Evolutionary conservation across 1,140 invertebrate genomes (phyloP).

Genomic region (Drosophila repleta): DNA sequence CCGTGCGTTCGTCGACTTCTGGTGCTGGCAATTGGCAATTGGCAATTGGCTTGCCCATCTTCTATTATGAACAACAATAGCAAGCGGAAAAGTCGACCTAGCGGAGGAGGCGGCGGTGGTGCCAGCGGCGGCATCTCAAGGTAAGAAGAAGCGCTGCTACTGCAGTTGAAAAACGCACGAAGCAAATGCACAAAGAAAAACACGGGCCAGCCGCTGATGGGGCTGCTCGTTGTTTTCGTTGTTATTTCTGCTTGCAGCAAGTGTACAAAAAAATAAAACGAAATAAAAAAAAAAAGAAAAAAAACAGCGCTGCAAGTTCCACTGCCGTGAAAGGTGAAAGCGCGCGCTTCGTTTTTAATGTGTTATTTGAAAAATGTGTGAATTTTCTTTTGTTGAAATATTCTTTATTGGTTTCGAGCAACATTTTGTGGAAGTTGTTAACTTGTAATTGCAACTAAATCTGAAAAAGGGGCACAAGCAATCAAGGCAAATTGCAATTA

Average conservation of each 20-base stretch:
- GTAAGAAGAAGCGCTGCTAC: constrained; percentile 71
- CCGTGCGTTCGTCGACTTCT: constrained; percentile 64
- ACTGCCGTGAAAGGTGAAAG: constrained; percentile 72
- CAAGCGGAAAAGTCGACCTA: constrained; percentile 83
- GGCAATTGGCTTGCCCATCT: constrained; percentile 61
- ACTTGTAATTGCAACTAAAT: constrained; percentile 21
- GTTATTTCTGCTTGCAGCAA: constrained; percentile 23
- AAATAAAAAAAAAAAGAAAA: constrained; percentile 20
- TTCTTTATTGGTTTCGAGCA: constrained; percentile 11
- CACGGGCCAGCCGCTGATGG: constrained; percentile 13
- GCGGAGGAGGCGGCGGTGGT: constrained; percentile 56
- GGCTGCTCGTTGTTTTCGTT: constrained; percentile 13
- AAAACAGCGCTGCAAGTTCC: constrained; percentile 45
- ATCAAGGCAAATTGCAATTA: constrained; percentile 70
- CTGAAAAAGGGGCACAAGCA: constrained; percentile 30
- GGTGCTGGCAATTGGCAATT: constrained; percentile 62
- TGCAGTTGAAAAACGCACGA: constrained; percentile 55
- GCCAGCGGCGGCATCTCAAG: constrained; percentile 78
- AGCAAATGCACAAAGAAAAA: constrained; percentile 43
- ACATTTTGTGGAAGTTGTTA: constrained; percentile 20
- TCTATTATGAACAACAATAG: constrained; percentile 79
- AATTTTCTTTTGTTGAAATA: constrained; percentile 15
- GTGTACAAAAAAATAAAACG: constrained; percentile 39
- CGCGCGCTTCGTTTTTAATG: constrained; percentile 48
- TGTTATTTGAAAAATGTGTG: constrained; percentile 12